Conservation (phyloP, 2,797 vertebrate species). For the Uromys caudimaculatus region DNA sequence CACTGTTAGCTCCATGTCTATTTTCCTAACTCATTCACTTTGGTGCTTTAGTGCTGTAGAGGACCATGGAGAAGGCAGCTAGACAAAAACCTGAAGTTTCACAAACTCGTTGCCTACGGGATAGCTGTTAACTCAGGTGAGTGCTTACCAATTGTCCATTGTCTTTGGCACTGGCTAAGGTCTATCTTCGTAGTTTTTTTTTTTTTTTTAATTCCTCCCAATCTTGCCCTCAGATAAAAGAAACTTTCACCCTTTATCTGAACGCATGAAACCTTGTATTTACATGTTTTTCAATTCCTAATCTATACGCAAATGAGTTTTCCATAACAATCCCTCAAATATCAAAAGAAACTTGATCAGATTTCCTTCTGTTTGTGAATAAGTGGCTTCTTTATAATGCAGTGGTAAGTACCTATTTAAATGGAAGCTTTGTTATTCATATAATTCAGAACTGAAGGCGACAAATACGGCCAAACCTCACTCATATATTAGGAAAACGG, state of each 20-base stretch:
- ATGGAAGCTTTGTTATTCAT: neutral
- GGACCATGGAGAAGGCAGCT: conserved; percentile 87
- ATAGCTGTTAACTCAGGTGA: conserved; percentile 89
- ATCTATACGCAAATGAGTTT: neutral
- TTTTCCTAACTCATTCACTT: conserved; percentile 61
- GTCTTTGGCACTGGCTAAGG: neutral
- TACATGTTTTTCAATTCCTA: conserved; percentile 21
- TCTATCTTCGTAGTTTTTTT: neutral
- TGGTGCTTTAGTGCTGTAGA: conserved; percentile 84
- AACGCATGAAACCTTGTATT: neutral
- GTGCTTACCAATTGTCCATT: conserved; percentile 53
- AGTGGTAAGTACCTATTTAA: conserved; percentile 43
- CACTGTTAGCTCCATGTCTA: neutral
- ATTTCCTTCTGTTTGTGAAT: conserved; percentile 43
- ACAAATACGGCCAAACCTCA: conserved; percentile 36
- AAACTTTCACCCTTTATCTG: neutral
- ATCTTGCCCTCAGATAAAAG: neutral
- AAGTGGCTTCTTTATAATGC: conserved; percentile 40
- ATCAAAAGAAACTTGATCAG: conserved; percentile 43
- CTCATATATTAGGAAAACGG: neutral
- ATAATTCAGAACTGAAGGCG: conserved; percentile 47
- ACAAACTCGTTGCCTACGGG: conserved; percentile 89
- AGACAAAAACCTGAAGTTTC: conserved; percentile 90
- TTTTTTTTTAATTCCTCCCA: neutral
- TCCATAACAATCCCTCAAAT: neutral